Conservation (phyloP, 2,888 invertebrate species). For the Abscondita cerata region DNA sequence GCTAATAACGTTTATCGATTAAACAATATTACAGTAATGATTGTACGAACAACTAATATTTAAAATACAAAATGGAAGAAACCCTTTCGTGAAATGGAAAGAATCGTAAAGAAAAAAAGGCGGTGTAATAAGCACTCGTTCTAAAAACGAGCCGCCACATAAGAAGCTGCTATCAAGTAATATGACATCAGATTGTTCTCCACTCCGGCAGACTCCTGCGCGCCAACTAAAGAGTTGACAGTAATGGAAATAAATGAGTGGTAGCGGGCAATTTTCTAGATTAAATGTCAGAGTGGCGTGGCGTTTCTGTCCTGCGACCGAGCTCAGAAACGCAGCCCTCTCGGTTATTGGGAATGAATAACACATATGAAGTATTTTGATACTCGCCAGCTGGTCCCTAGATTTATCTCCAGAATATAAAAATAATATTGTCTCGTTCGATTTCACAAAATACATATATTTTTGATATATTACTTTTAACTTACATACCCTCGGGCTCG, state of each 20-base stretch:
- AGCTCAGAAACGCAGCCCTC: constrained; percentile 48
- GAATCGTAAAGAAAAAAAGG: constrained; percentile 21
- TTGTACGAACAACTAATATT: too few species aligned
- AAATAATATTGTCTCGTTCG: constrained; percentile 60
- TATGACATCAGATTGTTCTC: constrained; percentile 58
- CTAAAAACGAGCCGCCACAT: constrained; percentile 30
- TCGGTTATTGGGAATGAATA: constrained; percentile 57
- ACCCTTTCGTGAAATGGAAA: not conserved
- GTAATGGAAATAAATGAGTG: constrained; percentile 69
- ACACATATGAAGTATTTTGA: constrained; percentile 57
- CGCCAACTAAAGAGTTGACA: constrained; percentile 63
- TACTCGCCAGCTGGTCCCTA: constrained; percentile 57
- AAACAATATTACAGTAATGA: too few species aligned
- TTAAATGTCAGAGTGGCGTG: constrained; percentile 67
- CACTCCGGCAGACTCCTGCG: constrained; percentile 40
- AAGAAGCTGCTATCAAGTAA: constrained; percentile 53
- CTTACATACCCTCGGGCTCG: constrained; percentile 3
- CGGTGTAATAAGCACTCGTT: constrained; percentile 31
- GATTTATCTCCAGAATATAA: constrained; percentile 60
- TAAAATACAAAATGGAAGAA: not conserved
- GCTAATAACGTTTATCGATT: too few species aligned
- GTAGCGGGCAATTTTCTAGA: constrained; percentile 69
- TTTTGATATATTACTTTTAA: constrained; percentile 26
- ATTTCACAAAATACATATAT: constrained; percentile 49
- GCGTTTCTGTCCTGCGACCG: constrained; percentile 52